phyloP scores from a whole-genome alignment of 2,113 vertebrate species.

The Callorhinus ursinus region DNA sequence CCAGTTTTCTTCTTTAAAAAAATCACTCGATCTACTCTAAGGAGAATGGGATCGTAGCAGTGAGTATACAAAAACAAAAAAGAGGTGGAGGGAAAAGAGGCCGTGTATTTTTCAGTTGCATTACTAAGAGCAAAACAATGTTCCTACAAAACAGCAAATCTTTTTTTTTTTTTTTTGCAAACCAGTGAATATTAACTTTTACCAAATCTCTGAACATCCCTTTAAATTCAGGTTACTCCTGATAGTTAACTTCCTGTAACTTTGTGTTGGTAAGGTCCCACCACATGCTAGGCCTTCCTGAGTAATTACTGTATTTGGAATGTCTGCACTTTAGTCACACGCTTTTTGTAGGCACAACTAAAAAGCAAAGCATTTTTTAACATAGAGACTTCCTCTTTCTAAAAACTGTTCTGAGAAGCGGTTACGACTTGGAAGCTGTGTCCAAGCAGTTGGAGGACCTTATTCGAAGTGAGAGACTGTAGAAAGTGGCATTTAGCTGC shows the following conservation, averaged over 20 bases:
- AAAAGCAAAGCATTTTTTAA: slow-evolving; percentile 27
- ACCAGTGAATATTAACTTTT: not conserved
- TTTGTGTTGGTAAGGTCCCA: not conserved
- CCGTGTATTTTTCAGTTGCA: not conserved
- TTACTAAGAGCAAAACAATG: not conserved
- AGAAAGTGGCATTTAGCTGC: not conserved
- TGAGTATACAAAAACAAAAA: not conserved
- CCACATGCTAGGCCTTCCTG: not conserved
- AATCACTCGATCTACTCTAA: not conserved
- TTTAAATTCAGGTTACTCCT: not conserved
- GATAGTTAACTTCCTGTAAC: not conserved
- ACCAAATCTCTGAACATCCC: not conserved
- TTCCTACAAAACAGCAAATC: not conserved
- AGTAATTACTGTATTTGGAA: not conserved
- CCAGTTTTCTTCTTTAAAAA: not conserved
- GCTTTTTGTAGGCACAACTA: not conserved
- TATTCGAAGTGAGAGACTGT: not conserved
- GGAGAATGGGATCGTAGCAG: not conserved
- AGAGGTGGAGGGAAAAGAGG: rapidly evolving
- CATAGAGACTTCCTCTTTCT: slow-evolving; percentile 11
- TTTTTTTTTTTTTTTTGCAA: not conserved
- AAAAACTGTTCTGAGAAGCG: slow-evolving; percentile 53
- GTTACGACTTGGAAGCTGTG: not conserved
- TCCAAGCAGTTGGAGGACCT: not conserved
- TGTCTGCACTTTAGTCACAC: not conserved